Percentiles rank a stretch among this genome's conserved stretches.
Conservation (phyloP, 2,113 vertebrate genomes). For the Dasypus novemcinctus region DNA sequence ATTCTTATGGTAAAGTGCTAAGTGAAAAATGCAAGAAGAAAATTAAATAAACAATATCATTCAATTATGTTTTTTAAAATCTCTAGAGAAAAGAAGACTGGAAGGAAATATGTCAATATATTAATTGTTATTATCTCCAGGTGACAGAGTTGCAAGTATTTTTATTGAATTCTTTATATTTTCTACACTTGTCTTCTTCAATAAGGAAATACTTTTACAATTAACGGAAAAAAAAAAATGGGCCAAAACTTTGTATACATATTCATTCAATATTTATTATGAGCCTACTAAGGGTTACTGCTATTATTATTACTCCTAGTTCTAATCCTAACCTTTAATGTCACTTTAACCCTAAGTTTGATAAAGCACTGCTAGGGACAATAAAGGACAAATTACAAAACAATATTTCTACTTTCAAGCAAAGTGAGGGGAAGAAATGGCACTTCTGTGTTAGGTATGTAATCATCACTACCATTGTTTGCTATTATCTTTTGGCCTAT, state of each 20-base stretch:
- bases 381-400: not conserved
- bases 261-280: not conserved
- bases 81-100: not conserved
- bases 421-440: not conserved
- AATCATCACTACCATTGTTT: not conserved
- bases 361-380: not conserved
- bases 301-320: not conserved
- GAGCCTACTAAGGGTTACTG: not conserved
- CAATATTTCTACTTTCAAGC: not conserved
- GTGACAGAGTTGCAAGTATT: not conserved
- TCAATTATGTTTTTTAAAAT: constrained; percentile 22
- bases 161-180: not conserved
- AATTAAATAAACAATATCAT: constrained; percentile 11
- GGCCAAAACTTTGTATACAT: not conserved
- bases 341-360: not conserved
- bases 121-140: constrained; percentile 22
- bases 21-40: constrained; percentile 33
- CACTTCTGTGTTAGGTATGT: no score
- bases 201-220: not conserved
- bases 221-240: constrained; percentile 7
- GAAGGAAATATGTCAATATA: constrained; percentile 30
- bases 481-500: not conserved
- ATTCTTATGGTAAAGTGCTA: not conserved
- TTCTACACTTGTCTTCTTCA: constrained; percentile 11
- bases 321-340: not conserved